These are phyloP conservation scores for Diadromus collaris DNA, from an alignment of 2,888 invertebrate genomes.

Conservation along the genomic window DNA sequence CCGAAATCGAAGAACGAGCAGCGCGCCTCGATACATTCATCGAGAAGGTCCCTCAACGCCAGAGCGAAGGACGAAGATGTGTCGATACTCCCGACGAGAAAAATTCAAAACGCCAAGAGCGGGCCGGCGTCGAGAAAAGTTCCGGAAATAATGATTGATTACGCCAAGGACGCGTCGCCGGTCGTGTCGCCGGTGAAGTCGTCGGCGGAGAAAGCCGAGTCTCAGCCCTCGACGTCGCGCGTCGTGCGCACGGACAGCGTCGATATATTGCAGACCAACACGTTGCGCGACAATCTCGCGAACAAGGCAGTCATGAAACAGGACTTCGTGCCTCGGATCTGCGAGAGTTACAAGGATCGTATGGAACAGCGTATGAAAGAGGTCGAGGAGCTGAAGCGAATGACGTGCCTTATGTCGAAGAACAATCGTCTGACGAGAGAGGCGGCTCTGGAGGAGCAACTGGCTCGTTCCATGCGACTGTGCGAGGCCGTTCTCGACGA, in stretches of 20 bases:
- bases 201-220: background rate
- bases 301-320: constrained; percentile 70
- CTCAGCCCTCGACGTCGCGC: constrained; percentile 25
- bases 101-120: constrained; percentile 13
- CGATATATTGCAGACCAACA: constrained; percentile 65
- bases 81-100: constrained; percentile 20
- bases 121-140: constrained; percentile 3
- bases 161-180: constrained; percentile 13
- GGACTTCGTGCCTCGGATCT: constrained; percentile 69
- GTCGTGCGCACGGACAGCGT: background rate
- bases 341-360: constrained; percentile 71
- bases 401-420: constrained; percentile 69
- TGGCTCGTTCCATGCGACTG: constrained; percentile 72
- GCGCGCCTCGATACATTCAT: constrained; percentile 33
- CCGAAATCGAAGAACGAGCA: constrained; percentile 28
- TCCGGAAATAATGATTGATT: constrained; percentile 37
- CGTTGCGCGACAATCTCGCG: constrained; percentile 72
- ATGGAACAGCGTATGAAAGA: constrained; percentile 71
- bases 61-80: constrained; percentile 24
- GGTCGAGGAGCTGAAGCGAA: constrained; percentile 71
- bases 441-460: constrained; percentile 71
- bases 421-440: constrained; percentile 73
- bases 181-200: background rate
- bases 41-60: background rate
- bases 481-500: constrained; percentile 74